Percentiles rank a stretch among this genome's conserved stretches.
Conservation (phyloP, 1,140 invertebrate species). For the Drosophila ohnishii region DNA sequence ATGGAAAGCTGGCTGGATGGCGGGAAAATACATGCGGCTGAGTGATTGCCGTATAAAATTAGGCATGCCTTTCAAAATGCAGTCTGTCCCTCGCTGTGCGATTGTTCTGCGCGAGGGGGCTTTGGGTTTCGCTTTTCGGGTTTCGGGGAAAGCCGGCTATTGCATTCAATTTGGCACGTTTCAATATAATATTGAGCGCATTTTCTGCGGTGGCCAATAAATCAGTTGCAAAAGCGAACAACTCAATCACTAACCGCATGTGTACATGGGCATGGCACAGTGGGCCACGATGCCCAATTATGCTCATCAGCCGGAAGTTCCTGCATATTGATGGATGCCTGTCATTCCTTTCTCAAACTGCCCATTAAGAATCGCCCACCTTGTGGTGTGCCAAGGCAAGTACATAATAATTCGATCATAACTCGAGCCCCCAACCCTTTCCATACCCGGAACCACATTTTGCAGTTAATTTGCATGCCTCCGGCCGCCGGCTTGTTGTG, state of each 20-base stretch:
- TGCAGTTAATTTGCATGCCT: slow-evolving; percentile 49
- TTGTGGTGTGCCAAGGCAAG: slow-evolving; percentile 19
- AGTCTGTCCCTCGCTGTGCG: slow-evolving; percentile 6
- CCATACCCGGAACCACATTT: slow-evolving; percentile 16
- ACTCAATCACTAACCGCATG: slow-evolving; percentile 44
- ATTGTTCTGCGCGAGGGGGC: slow-evolving; percentile 12
- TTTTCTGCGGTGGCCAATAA: slow-evolving; percentile 57
- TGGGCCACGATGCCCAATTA: slow-evolving; percentile 21
- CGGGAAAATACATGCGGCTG: slow-evolving; percentile 42
- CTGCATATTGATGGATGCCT: not conserved
- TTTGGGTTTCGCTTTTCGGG: not conserved
- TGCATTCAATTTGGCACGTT: slow-evolving; percentile 58
- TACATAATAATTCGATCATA: slow-evolving; percentile 29
- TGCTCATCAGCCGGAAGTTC: not conserved
- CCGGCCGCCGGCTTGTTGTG: slow-evolving; percentile 33
- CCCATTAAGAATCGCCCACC: slow-evolving; percentile 1
- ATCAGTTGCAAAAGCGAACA: slow-evolving; percentile 53
- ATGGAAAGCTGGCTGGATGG: slow-evolving; percentile 5
- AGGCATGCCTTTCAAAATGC: slow-evolving; percentile 53
- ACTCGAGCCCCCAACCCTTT: no score
- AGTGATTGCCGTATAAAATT: slow-evolving; percentile 68
- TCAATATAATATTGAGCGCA: slow-evolving; percentile 52
- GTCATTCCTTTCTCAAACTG: slow-evolving; percentile 10
- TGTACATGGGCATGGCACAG: slow-evolving; percentile 1
- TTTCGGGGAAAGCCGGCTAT: not conserved